phyloP scores from a whole-genome alignment of 2,797 vertebrate genomes.

The Fratercula arctica region DNA sequence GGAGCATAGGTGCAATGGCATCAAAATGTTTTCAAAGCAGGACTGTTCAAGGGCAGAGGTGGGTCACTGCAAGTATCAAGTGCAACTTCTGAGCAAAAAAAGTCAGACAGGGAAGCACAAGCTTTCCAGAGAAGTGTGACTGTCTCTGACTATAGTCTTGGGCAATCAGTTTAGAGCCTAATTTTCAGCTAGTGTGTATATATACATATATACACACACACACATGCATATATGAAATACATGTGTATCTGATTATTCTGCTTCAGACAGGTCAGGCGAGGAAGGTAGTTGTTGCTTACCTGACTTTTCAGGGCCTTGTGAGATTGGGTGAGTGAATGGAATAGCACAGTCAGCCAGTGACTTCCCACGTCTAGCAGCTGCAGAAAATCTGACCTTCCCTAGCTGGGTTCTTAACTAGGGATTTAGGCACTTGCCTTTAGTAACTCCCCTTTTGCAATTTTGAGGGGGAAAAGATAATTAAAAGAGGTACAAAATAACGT shows the following conservation, averaged over 20 bases:
- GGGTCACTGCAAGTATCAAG: background rate
- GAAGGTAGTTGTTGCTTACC: background rate
- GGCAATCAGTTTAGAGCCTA: background rate
- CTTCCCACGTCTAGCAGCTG: background rate
- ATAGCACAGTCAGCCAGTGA: background rate
- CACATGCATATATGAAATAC: background rate
- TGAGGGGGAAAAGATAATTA: background rate
- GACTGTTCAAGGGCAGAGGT: constrained; percentile 23
- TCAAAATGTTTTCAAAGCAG: background rate
- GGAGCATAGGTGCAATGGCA: background rate
- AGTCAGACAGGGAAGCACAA: background rate
- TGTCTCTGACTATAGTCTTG: background rate
- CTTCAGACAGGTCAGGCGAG: background rate
- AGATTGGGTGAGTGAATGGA: background rate
- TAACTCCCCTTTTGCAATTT: background rate
- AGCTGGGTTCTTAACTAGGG: background rate
- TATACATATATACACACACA: background rate
- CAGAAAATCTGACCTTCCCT: background rate
- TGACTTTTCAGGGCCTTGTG: background rate
- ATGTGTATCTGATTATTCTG: background rate
- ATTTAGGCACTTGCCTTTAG: background rate
- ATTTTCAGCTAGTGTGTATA: background rate
- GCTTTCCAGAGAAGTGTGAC: background rate
- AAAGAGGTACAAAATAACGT: background rate
- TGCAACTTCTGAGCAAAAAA: background rate